Conservation (phyloP, 2,113 vertebrate genomes). For the Emydura subglobosa region DNA sequence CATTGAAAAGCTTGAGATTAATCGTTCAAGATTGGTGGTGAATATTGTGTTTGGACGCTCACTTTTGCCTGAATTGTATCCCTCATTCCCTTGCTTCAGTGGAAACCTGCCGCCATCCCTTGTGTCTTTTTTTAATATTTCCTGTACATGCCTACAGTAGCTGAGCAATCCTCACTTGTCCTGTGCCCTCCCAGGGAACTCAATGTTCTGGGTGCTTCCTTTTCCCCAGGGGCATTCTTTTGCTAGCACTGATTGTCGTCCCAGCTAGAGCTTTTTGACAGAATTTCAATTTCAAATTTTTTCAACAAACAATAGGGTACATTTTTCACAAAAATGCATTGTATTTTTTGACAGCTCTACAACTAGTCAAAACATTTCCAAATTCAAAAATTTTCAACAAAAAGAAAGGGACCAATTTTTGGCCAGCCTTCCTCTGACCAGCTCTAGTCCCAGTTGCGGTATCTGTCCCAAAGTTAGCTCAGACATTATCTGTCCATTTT, state of each 20-base stretch:
- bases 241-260: not conserved
- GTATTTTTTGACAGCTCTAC: not conserved
- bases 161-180: not conserved
- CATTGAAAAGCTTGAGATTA: not conserved
- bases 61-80: not conserved
- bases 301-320: not conserved
- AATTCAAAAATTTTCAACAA: no score
- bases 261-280: not conserved
- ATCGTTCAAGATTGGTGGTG: not conserved
- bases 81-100: not conserved
- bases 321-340: not conserved
- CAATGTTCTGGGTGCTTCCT: not conserved
- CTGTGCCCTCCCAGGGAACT: not conserved
- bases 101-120: no score
- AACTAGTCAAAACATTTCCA: no score
- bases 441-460: not conserved
- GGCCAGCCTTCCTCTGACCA: not conserved
- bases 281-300: not conserved
- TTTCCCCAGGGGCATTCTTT: not conserved
- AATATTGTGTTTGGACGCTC: not conserved
- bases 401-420: no score
- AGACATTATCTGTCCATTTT: not conserved
- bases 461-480: not conserved
- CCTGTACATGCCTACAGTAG: not conserved
- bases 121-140: not conserved